Base-by-base conservation (phyloP, 2,113 vertebrate genomes). In the Rhadina sibilatrix region DNA sequence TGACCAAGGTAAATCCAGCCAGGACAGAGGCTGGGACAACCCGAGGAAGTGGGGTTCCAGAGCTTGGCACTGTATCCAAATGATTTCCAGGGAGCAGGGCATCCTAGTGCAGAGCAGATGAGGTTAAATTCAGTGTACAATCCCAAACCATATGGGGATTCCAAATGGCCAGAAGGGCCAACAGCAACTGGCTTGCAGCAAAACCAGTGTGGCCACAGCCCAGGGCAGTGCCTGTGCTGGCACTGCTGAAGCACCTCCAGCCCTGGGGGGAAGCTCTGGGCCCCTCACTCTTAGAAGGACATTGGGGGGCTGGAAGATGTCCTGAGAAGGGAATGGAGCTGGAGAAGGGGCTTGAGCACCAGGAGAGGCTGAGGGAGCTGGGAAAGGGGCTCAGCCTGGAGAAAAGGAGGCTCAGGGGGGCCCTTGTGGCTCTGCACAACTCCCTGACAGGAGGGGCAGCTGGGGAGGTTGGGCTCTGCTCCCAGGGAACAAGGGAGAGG, bases 21-120 rank as follows among this genome's bases (percentile, higher is more conserved):
- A 53, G 65, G 38, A 57, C 25, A 53, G 19, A 38, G 27, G 14
- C 33, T 11, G 28, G 38, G 40, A 47, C n/a, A 47, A 4, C 44
- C 38, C 0, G 0, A 54, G 44, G 33, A 53, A 64, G 12, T 2
- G 6, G 3, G 5, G 44, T 37, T 42, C 38, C 38, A 49, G 44
- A 49, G n/a, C n/a, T 59, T 38, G 25, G 60, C 25, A 68, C n/a
- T 63, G 6, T 47, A 30, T 47, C 65, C 60, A 57, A 38, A 33
- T 7, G 0, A 35, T 63, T 80, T 57, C 66, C 63, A 35, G 47
- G 47, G 11, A 0, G 2, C 47, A 81, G 22, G 10, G 44, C 22
- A 33, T 60, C 46, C 53, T 42, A 15, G 35, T 27, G 53, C 74
- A 52, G 61, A 70, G 81, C 30, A 75, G 44, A 25, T 33, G 35